Base-by-base conservation (phyloP, 2,888 invertebrate species). In the Lacanobia oleracea region DNA sequence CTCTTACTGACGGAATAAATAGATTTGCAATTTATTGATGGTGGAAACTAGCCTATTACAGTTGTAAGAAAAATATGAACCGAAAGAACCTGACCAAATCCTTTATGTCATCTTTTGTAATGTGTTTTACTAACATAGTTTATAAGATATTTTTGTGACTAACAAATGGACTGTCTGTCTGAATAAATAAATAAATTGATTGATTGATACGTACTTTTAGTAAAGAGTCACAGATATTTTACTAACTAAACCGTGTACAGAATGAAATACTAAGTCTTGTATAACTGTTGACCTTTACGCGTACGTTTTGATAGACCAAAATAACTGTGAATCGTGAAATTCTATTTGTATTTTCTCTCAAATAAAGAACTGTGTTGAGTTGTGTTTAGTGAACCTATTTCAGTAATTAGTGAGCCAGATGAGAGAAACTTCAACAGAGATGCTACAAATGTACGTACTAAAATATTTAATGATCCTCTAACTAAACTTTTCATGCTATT, bases 321-420 rank as follows among this genome's bases (percentile, higher is more conserved):
- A 59, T 63, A 37, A 21, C n/a, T 10, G 18, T 23, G 8, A 16
- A 67, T 64, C 21, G 40, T 69, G 27, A 67, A 51, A 14, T 21
- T 50, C 40, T 53, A 40, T 71, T 71, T 66, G 69, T 60, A 21
- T 67, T 69, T 59, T 59, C 62, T 59, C 51, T 81, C 16, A 60
- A 57, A 65, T 59, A 67, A 69, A 72, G 53, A 77, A 65, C 16
- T 62, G 70, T 68, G 66, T 65, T 56, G 37, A 45, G 65, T 70
- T 62, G 18, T 59, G 67, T 75, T 79, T 75, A 69, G 60, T 62
- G 70, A 63, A 70, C 56, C 67, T 56, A 65, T 83, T 74, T 53
- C 62, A 69, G 83, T 67, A 79, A 83, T 81, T 83, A 83, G 72
- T 57, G 59, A 65, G 37, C 37, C n/a, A 18, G 63, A 60, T 60